Percentiles rank a stretch among this genome's conserved stretches.
These are phyloP conservation scores for Gobio gobio DNA, from an alignment of 2,113 vertebrate genomes.

Conservation along the genomic window DNA sequence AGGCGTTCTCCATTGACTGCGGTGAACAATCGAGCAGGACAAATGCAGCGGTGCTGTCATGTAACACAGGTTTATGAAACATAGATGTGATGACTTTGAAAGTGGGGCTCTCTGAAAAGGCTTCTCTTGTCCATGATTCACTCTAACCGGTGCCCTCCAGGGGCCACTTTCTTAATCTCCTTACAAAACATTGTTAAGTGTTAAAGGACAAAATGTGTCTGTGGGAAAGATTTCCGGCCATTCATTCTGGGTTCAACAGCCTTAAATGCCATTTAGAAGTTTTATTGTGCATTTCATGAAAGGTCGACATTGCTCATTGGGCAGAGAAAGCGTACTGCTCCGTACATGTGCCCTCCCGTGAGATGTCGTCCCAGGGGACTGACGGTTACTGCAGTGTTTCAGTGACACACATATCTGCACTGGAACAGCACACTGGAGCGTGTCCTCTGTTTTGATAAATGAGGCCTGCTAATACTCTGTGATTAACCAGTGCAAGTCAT, in stretches of 20 bases:
- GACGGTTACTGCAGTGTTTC: conserved; percentile 3
- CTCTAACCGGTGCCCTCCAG: conserved; percentile 26
- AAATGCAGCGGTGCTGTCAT: conserved; percentile 19
- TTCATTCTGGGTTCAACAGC: conserved; percentile 65
- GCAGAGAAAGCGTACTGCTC: conserved; percentile 49
- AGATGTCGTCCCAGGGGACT: background rate
- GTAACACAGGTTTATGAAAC: conserved; percentile 28
- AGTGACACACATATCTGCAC: conserved; percentile 25
- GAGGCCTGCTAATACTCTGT: background rate
- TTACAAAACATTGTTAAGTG: conserved; percentile 53
- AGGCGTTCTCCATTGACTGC: conserved; percentile 20
- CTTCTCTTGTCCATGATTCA: conserved; percentile 42
- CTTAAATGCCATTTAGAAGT: conserved; percentile 68
- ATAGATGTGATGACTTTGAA: conserved; percentile 27
- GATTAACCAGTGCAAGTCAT: conserved; percentile 13
- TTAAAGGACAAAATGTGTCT: conserved; percentile 37
- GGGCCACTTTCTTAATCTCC: conserved; percentile 42
- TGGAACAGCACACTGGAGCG: background rate
- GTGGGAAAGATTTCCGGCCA: conserved; percentile 45
- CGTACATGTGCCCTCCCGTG: conserved; percentile 25
- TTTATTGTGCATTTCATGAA: conserved; percentile 71
- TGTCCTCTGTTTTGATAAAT: conserved; percentile 11
- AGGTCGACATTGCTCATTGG: conserved; percentile 65
- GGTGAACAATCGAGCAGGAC: background rate
- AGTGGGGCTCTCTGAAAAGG: conserved; percentile 2